Evolutionary conservation across 1,140 invertebrate genomes (phyloP).

Genomic region (Euwallacea fornicatus): DNA sequence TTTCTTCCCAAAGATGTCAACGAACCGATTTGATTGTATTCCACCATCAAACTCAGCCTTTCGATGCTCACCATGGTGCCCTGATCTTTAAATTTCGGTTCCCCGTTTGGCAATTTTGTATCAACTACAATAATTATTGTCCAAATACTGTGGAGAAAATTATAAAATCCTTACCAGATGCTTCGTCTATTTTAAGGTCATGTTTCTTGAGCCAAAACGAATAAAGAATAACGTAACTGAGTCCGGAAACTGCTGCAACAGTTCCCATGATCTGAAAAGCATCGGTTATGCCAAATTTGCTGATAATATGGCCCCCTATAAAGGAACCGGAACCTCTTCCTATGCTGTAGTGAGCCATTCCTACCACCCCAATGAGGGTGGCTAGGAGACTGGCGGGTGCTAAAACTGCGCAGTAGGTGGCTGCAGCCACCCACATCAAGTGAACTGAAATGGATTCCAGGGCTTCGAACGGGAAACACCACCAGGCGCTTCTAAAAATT

Average conservation of each 20-base stretch:
- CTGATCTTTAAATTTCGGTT: conserved; percentile 64
- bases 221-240: conserved; percentile 71
- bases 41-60: conserved; percentile 69
- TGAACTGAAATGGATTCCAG: conserved; percentile 84
- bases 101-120: conserved; percentile 49
- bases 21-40: conserved; percentile 72
- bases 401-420: conserved; percentile 78
- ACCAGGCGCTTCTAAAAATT: conserved; percentile 72
- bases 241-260: conserved; percentile 66
- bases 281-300: conserved; percentile 68
- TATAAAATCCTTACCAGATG: conserved; percentile 3
- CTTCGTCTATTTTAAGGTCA: conserved; percentile 53
- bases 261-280: conserved; percentile 77
- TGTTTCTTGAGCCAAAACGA: conserved; percentile 67
- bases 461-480: conserved; percentile 83
- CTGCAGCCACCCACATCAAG: conserved; percentile 86
- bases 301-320: conserved; percentile 76
- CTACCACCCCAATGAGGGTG: conserved; percentile 78
- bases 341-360: conserved; percentile 81
- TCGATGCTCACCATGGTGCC: conserved; percentile 67
- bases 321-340: conserved; percentile 79
- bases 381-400: conserved; percentile 78
- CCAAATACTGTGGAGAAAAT: neutral
- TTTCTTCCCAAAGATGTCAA: conserved; percentile 66
- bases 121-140: conserved; percentile 42